Evolutionary conservation across 2,113 vertebrate genomes (phyloP), one percentile per base, ranked within the genome.

Genomic region (Puffinus mauretanicus): DNA sequence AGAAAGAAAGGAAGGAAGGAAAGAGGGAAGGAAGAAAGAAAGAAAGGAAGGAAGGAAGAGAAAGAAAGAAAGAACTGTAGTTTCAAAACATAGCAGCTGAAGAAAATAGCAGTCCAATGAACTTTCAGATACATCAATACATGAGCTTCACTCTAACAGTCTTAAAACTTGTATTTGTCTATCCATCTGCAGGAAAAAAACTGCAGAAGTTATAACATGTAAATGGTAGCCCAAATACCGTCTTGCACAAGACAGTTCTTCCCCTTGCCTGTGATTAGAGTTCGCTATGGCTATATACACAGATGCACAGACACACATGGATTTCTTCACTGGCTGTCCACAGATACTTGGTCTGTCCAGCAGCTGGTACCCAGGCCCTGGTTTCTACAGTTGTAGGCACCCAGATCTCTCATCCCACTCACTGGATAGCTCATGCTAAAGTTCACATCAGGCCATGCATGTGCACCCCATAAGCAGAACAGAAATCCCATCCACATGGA

Each of bases 271-370:
- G 8, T 36, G n/a, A 69, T 25, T n/a, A n/a, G 8, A 34, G 13
- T 32, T 67, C 0, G 0, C 24, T 47, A 27, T 3, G 5, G 7
- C 13, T 55, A 10, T 66, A 57, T 17, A 17, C 9, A 26, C 3
- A 46, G 14, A 26, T 26, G 16, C 8, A 49, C 13, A 27, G 14
- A 20, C 11, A 21, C 21, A 66, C 26, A 34, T 2, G 3, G 6
- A 42, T 78, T 64, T 78, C 7, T 84, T 52, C 15, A 16, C 32
- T 42, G 51, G 49, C 42, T 72, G 8, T 58, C 36, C 51, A 19
- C 18, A 83, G 20, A 27, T 29, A 15, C 8, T 69, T 58, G 38
- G 25, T 25, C 19, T 29, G 16, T 30, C 9, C 38, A 40, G 24
- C 16, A 67, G 5, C 38, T 34, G 29, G 29, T 24, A 82, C 32